Percentiles rank a stretch among this genome's conserved stretches.
phyloP scores from a whole-genome alignment of 2,797 vertebrate species.

The Phyllotis vaccarum region DNA sequence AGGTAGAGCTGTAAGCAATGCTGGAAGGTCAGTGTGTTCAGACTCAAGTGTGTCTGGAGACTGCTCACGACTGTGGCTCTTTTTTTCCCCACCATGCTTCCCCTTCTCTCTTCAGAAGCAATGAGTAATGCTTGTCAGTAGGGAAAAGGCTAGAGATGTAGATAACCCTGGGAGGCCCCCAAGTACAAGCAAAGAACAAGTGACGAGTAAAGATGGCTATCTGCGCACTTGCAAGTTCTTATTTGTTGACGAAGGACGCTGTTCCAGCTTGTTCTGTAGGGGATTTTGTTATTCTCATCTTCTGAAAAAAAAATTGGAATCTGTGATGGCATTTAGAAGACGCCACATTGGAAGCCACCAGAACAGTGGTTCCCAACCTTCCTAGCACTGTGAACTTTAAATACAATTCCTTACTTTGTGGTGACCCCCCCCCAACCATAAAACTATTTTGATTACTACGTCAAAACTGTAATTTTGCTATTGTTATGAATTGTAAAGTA shows the following conservation, averaged over 20 bases:
- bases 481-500: not conserved
- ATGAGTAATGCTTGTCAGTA: not conserved
- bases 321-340: not conserved
- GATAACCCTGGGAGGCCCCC: not conserved
- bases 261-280: not conserved
- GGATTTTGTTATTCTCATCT: not conserved
- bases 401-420: not conserved
- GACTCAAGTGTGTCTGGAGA: not conserved
- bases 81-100: not conserved
- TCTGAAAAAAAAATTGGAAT: not conserved
- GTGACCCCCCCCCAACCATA: not conserved
- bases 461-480: not conserved
- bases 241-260: not conserved
- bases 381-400: not conserved
- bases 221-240: not conserved
- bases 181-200: not conserved
- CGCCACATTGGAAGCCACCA: not conserved
- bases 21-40: not conserved
- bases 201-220: slow-evolving; percentile 13
- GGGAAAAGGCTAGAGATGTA: not conserved
- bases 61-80: not conserved
- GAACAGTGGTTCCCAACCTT: too few species aligned
- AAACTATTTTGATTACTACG: not conserved
- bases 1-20: not conserved
- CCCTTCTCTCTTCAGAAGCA: not conserved